phyloP scores from a whole-genome alignment of 1,140 invertebrate genomes.

The Lucilia cuprina region DNA sequence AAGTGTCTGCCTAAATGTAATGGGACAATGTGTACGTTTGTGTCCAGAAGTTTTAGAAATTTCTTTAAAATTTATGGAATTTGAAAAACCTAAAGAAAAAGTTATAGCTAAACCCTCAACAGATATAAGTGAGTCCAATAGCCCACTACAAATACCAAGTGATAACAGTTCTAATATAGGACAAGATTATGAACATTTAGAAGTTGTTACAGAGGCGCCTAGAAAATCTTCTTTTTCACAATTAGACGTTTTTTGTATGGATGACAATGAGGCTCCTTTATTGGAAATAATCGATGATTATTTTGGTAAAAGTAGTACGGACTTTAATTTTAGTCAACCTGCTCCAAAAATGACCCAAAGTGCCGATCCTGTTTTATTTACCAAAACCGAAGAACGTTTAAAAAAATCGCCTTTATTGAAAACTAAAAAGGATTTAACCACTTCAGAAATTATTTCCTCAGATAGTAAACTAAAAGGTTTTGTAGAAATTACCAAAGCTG shows the following conservation, averaged over 20 bases:
- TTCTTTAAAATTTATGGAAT: conserved; percentile 63
- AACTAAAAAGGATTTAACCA: conserved; percentile 41
- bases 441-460: conserved; percentile 53
- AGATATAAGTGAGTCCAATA: conserved; percentile 37
- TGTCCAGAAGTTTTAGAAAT: conserved; percentile 72
- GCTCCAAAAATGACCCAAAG: conserved; percentile 48
- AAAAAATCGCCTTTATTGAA: background rate
- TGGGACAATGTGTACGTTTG: conserved; percentile 72
- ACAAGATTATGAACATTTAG: conserved; percentile 40
- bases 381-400: conserved; percentile 9
- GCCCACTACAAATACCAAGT: conserved; percentile 42
- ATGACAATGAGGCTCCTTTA: conserved; percentile 41
- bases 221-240: conserved; percentile 9
- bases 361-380: conserved; percentile 51
- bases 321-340: conserved; percentile 45
- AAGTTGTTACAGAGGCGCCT: conserved; percentile 19
- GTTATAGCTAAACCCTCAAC: background rate
- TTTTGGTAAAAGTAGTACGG: conserved; percentile 56
- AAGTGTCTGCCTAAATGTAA: conserved; percentile 76
- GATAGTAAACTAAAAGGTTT: conserved; percentile 38
- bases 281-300: conserved; percentile 62
- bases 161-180: conserved; percentile 43
- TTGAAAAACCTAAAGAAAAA: conserved; percentile 43
- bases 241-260: background rate
- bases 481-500: conserved; percentile 42